Percentiles rank a stretch among this genome's conserved stretches.
Conservation (phyloP, 2,797 vertebrate species). For the Pantherophis vulpinus region DNA sequence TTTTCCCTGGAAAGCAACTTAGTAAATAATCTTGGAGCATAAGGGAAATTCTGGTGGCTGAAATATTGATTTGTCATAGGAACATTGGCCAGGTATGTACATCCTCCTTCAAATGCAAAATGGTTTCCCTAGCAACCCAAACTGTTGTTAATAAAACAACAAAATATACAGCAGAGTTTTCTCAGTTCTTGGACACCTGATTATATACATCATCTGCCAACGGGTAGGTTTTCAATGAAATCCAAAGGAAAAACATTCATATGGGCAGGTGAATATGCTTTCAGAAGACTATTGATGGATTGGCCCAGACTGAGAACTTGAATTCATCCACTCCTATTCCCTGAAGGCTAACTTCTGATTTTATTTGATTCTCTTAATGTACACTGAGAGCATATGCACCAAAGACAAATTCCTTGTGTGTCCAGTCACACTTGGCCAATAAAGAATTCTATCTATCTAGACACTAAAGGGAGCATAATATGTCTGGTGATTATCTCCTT, state of each 20-base stretch:
- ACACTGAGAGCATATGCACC: no score
- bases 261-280: not conserved
- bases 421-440: no score
- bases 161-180: not conserved
- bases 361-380: slow-evolving; percentile 6
- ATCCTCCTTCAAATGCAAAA: not conserved
- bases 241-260: not conserved
- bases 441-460: no score
- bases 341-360: not conserved
- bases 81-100: slow-evolving; percentile 1
- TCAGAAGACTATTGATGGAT: not conserved
- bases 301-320: not conserved
- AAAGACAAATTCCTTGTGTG: no score
- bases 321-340: not conserved
- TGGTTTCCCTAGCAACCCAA: slow-evolving; percentile 4
- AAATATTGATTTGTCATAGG: slow-evolving; percentile 19
- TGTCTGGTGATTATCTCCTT: not conserved
- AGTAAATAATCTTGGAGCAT: not conserved
- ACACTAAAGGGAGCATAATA: not conserved
- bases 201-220: not conserved
- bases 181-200: slow-evolving; percentile 5
- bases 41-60: not conserved
- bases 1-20: not conserved
- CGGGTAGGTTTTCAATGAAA: not conserved
- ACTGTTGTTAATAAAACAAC: slow-evolving; percentile 7